These are phyloP conservation scores for Poeciliopsis paucimaculata DNA, from an alignment of 2,797 vertebrate species.

Conservation along the genomic window DNA sequence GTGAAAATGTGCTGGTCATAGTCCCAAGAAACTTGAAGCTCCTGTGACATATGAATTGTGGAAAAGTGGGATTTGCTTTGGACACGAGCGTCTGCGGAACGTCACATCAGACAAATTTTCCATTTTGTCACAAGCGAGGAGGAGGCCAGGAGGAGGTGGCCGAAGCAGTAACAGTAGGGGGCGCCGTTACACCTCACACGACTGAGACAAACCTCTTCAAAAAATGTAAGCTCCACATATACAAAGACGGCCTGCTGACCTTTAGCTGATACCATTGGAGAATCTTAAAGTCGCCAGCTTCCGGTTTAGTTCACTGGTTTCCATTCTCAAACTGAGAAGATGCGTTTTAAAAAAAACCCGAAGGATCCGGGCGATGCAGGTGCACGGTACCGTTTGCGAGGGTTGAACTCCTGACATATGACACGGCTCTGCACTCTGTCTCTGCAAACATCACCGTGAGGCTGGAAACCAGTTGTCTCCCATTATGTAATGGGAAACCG, in stretches of 20 bases:
- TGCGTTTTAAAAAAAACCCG: background rate
- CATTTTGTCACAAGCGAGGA: background rate
- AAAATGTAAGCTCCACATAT: slow-evolving; percentile 1
- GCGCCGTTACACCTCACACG: slow-evolving; percentile 15
- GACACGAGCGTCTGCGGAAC: background rate
- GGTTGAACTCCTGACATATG: slow-evolving; percentile 24
- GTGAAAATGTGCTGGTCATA: background rate
- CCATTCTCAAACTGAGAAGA: slow-evolving; percentile 34
- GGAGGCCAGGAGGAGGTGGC: background rate
- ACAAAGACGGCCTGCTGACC: slow-evolving; percentile 28
- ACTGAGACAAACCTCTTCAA: background rate
- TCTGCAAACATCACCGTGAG: slow-evolving; percentile 10
- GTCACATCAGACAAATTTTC: background rate
- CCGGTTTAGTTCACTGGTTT: slow-evolving; percentile 20
- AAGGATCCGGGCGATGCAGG: slow-evolving; percentile 1
- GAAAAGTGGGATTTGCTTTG: background rate
- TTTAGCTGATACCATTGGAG: slow-evolving; percentile 28
- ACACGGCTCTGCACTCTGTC: slow-evolving; percentile 57
- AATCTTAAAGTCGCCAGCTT: background rate
- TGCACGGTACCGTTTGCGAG: background rate
- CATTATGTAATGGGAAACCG: slow-evolving; percentile 61
- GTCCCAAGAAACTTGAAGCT: background rate
- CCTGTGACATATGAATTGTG: background rate
- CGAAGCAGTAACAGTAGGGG: slow-evolving; percentile 41
- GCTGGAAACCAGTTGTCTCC: slow-evolving; percentile 50